These are phyloP conservation scores for Rhysida immarginata DNA, from an alignment of 1,140 invertebrate species.

Conservation along the genomic window DNA sequence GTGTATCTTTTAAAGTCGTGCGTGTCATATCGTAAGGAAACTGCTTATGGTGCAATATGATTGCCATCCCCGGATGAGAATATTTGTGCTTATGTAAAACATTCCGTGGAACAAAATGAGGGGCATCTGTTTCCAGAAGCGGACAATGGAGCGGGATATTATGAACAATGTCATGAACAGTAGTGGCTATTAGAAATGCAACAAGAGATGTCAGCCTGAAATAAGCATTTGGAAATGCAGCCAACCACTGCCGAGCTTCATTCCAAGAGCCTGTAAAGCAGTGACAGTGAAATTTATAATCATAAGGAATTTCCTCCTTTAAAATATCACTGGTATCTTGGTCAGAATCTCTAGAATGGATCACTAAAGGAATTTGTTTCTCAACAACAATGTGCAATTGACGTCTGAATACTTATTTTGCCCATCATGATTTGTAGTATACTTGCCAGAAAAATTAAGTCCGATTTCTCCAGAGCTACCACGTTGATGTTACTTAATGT, in stretches of 20 bases:
- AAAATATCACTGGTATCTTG: not conserved
- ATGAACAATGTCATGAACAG: slow-evolving; percentile 25
- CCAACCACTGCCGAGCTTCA: slow-evolving; percentile 28
- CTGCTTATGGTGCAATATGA: slow-evolving; percentile 31
- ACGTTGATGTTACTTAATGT: slow-evolving; percentile 26
- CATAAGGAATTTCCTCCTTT: slow-evolving; percentile 21
- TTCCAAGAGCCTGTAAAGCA: slow-evolving; percentile 31
- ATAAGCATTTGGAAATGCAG: slow-evolving; percentile 29
- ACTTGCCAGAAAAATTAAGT: slow-evolving; percentile 33
- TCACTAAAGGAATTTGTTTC: not conserved
- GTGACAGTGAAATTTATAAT: slow-evolving; percentile 34
- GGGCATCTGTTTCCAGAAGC: slow-evolving; percentile 37
- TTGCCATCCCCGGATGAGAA: slow-evolving; percentile 33
- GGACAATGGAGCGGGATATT: slow-evolving; percentile 30
- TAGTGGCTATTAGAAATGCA: slow-evolving; percentile 24
- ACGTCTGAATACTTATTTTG: not conserved
- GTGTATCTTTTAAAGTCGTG: slow-evolving; percentile 22
- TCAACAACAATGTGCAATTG: not conserved
- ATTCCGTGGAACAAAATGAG: slow-evolving; percentile 32
- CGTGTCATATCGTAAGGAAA: slow-evolving; percentile 20
- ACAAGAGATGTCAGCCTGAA: slow-evolving; percentile 34
- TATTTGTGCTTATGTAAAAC: not conserved
- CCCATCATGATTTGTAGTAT: not conserved
- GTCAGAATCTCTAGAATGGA: not conserved
- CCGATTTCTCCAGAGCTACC: slow-evolving; percentile 36